phyloP scores from a whole-genome alignment of 2,888 invertebrate species.

The Steinernema carpocapsae region DNA sequence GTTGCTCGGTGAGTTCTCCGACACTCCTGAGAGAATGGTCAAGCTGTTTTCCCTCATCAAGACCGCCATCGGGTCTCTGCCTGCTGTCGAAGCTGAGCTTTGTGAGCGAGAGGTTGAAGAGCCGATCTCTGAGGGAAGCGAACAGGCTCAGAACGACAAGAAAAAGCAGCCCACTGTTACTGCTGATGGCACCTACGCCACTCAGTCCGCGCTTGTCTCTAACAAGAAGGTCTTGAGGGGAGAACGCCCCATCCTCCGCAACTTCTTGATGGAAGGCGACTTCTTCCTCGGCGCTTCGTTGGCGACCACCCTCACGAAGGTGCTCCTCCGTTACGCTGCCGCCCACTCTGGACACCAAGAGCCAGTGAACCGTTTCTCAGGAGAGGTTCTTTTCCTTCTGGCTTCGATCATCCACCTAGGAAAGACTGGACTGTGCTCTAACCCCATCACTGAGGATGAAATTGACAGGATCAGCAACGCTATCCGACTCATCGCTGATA shows the following conservation, averaged over 20 bases:
- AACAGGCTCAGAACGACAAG: slow-evolving; percentile 13
- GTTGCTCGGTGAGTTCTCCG: slow-evolving; percentile 95
- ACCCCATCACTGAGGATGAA: slow-evolving; percentile 88
- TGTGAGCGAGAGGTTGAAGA: slow-evolving; percentile 77
- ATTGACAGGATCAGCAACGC: slow-evolving; percentile 75
- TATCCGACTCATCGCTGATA: slow-evolving; percentile 72
- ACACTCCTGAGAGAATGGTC: slow-evolving; percentile 73
- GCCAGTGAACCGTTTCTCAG: slow-evolving; percentile 68
- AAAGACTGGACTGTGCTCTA: slow-evolving; percentile 74
- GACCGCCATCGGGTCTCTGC: slow-evolving; percentile 71
- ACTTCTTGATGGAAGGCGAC: slow-evolving; percentile 89
- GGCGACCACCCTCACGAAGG: slow-evolving; percentile 86
- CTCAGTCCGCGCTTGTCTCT: slow-evolving; percentile 85
- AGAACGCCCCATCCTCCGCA: slow-evolving; percentile 79
- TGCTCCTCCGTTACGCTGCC: slow-evolving; percentile 77
- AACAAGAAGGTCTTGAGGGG: slow-evolving; percentile 34
- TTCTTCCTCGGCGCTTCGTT: slow-evolving; percentile 93
- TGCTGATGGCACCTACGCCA: slow-evolving; percentile 97
- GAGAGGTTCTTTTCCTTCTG: slow-evolving; percentile 86
- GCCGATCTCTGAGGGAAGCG: slow-evolving; percentile 44
- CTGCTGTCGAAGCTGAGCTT: slow-evolving; percentile 75
- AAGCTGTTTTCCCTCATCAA: slow-evolving; percentile 63
- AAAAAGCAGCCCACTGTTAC: slow-evolving; percentile 83
- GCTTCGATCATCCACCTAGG: slow-evolving; percentile 85
- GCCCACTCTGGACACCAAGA: slow-evolving; percentile 19